Evolutionary conservation across 1,140 invertebrate genomes (phyloP).

Genomic region (Calosoma granatense): DNA sequence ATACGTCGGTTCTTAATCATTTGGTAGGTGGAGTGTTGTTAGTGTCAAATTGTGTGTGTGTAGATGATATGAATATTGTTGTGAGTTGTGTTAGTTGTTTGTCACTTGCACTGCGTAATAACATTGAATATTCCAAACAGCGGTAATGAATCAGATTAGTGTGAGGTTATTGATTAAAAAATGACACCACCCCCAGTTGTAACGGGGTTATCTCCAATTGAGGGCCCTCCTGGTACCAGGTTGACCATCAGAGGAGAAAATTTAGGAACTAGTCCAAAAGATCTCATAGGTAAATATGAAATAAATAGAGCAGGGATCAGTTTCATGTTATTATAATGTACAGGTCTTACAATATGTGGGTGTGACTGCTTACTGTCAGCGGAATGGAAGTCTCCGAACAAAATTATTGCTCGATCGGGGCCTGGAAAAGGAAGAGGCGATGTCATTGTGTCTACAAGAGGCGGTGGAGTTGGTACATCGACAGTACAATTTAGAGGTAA

Average conservation of each 20-base stretch:
- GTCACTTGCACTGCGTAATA: too few relatives aligned
- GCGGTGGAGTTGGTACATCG: slow-evolving; percentile 85
- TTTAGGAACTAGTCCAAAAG: slow-evolving; percentile 72
- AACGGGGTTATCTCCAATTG: slow-evolving; percentile 95
- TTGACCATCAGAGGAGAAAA: slow-evolving; percentile 95
- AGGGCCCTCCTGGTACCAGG: slow-evolving; percentile 92
- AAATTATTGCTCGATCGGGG: slow-evolving; percentile 92
- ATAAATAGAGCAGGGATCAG: slow-evolving; percentile 11
- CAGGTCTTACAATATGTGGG: slow-evolving; percentile 89
- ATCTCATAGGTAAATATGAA: slow-evolving; percentile 68
- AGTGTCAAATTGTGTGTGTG: too few relatives aligned
- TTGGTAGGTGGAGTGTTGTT: neutral
- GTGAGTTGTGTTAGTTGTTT: too few relatives aligned
- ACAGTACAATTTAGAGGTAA: slow-evolving; percentile 88
- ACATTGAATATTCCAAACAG: too few relatives aligned
- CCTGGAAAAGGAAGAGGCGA: slow-evolving; percentile 90
- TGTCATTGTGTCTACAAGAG: slow-evolving; percentile 84
- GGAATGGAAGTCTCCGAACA: slow-evolving; percentile 96
- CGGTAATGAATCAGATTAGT: neutral
- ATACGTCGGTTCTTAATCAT: neutral
- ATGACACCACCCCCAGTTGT: slow-evolving; percentile 79
- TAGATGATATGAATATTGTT: too few relatives aligned
- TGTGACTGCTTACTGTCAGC: slow-evolving; percentile 89
- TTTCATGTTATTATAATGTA: neutral
- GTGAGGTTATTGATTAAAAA: slow-evolving; percentile 7